Conservation (phyloP, 2,888 invertebrate species). For the Agrochola lychnidis region DNA sequence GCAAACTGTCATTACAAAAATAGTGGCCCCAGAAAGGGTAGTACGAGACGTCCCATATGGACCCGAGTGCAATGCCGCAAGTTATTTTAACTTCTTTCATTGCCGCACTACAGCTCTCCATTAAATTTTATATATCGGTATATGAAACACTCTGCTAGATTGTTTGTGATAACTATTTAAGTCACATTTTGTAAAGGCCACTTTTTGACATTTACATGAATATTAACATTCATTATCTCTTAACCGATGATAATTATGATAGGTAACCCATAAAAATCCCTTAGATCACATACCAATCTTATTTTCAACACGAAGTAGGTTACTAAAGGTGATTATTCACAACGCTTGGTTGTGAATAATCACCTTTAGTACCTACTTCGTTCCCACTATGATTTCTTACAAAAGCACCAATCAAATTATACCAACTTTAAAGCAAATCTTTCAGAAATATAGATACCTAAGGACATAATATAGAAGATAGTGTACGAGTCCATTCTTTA, state of each 20-base stretch:
- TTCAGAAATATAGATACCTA: background rate
- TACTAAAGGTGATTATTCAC: no score
- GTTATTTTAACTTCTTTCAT: slow-evolving; percentile 84
- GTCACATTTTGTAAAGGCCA: background rate
- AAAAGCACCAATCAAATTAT: background rate
- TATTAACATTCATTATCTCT: background rate
- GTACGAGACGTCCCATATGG: slow-evolving; percentile 88
- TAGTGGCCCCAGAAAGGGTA: slow-evolving; percentile 90
- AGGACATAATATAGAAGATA: no score
- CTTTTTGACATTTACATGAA: background rate
- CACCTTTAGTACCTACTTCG: no score
- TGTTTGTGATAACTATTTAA: slow-evolving; percentile 19
- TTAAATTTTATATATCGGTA: slow-evolving; percentile 47
- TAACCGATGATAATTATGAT: background rate
- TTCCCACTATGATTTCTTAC: background rate
- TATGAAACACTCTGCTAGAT: slow-evolving; percentile 41
- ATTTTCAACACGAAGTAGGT: no score
- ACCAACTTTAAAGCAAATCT: background rate
- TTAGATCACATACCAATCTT: background rate
- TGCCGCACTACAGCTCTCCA: slow-evolving; percentile 66
- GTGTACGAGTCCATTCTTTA: background rate
- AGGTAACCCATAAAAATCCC: background rate
- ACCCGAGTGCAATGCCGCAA: slow-evolving; percentile 72
- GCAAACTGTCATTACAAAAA: slow-evolving; percentile 89
- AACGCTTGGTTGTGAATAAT: no score